These are phyloP conservation scores for Dimorphilus gyrociliatus DNA, from an alignment of 2,888 invertebrate species.

Conservation along the genomic window DNA sequence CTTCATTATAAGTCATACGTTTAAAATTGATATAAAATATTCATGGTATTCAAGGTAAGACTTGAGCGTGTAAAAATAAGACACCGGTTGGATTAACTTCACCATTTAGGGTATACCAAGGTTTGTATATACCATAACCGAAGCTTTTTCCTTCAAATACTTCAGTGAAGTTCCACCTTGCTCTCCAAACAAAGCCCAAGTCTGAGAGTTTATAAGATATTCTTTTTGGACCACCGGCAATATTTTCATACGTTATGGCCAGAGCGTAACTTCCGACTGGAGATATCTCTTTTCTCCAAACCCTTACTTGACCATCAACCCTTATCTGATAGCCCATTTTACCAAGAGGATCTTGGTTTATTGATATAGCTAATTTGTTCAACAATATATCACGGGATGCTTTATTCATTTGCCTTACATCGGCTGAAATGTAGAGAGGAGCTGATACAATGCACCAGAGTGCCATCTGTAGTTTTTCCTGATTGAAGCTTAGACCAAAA, in stretches of 20 bases:
- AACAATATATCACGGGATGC: slow-evolving; percentile 75
- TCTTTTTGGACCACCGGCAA: slow-evolving; percentile 8
- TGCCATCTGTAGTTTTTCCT: slow-evolving; percentile 82
- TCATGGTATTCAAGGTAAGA: slow-evolving; percentile 5
- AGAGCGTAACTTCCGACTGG: slow-evolving; percentile 8
- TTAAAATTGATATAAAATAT: too few relatives aligned
- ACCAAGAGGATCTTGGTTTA: slow-evolving; percentile 75
- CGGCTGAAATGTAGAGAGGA: slow-evolving; percentile 78
- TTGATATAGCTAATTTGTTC: slow-evolving; percentile 71
- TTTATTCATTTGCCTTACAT: slow-evolving; percentile 64
- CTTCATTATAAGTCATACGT: too few relatives aligned
- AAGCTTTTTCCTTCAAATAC: slow-evolving; percentile 5
- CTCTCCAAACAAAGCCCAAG: slow-evolving; percentile 7
- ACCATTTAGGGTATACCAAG: slow-evolving; percentile 8
- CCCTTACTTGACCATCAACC: slow-evolving; percentile 8
- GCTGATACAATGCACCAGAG: slow-evolving; percentile 83
- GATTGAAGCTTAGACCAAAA: slow-evolving; percentile 77
- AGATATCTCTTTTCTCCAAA: slow-evolving; percentile 8
- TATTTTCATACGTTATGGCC: slow-evolving; percentile 7
- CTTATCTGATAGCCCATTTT: slow-evolving; percentile 55
- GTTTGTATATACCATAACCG: slow-evolving; percentile 7
- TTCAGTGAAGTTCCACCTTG: slow-evolving; percentile 7
- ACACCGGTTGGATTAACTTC: slow-evolving; percentile 9
- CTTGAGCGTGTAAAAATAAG: slow-evolving; percentile 6
- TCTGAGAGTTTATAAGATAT: slow-evolving; percentile 7